These are phyloP conservation scores for Craseonycteris thonglongyai DNA, from an alignment of 2,113 vertebrate species.

Conservation along the genomic window DNA sequence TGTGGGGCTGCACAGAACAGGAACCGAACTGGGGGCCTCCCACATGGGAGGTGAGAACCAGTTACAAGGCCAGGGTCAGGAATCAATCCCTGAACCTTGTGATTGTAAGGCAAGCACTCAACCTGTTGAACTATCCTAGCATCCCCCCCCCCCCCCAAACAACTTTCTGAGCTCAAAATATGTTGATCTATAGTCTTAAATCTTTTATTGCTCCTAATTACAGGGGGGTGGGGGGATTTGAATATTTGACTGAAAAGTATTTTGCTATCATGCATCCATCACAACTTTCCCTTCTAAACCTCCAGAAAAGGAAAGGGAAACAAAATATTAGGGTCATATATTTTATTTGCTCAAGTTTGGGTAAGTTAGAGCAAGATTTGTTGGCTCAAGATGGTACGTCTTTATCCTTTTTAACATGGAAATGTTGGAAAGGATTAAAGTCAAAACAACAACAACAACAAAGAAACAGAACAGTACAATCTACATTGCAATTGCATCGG, in stretches of 20 bases:
- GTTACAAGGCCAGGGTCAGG: no score
- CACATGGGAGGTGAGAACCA: no score
- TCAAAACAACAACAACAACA: no score
- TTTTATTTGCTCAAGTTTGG: background rate
- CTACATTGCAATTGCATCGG: background rate
- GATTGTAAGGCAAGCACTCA: no score
- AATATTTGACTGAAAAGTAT: background rate
- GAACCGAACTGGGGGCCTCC: no score
- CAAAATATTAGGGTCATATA: background rate
- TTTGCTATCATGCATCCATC: background rate
- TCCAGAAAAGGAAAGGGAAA: background rate
- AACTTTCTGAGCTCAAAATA: background rate
- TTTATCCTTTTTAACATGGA: background rate
- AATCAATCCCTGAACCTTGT: no score
- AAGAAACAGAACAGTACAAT: background rate
- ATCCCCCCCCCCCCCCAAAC: no score
- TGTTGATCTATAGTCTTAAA: background rate
- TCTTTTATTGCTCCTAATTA: background rate
- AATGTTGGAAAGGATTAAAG: background rate
- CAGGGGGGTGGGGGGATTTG: background rate
- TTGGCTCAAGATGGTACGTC: background rate
- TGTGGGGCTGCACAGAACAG: no score
- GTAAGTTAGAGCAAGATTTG: background rate
- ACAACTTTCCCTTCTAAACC: background rate
- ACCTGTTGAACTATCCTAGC: no score